Evolutionary conservation across 2,113 vertebrate genomes (phyloP), one percentile per base, ranked within the genome.

Genomic region (Nerophis ophidion): DNA sequence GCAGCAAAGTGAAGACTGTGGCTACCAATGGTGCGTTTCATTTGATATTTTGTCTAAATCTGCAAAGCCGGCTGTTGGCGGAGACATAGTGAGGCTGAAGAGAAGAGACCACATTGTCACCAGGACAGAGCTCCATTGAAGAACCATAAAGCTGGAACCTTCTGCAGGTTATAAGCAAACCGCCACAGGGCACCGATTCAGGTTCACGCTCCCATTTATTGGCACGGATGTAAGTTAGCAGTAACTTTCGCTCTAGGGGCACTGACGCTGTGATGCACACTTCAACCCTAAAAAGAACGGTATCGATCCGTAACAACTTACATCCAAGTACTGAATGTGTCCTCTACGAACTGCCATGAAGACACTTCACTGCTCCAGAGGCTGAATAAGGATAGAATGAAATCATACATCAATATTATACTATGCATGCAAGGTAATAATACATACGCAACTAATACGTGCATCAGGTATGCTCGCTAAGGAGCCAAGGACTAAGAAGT

Each of bases 331-430:
- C 82, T 88, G 88, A 84, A 79, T 85, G 86, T 91, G 87, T 87
- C 90, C 89, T 88, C 88, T 86, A 88, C 89, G 89, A 84, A 91
- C 84, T 89, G 90, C 90, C 90, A 91, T 91, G 87, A 87, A 91
- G 88, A 90, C 87, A 86, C 81, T 81, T 84, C 84, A 86, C 88
- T 86, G 88, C 86, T 90, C 86, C 84, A 70, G 67, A 79, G 76
- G 89, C 88, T 91, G 73, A 57, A 65, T 40, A 51, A 34, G 38
- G 38, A 38, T 56, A 38, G 38, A 40, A 56, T 42, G 54, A 42
- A 53, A 65, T 57, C 34, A 72, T 26, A 26, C 26, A 26, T 26
- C 26, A 26, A 26, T 26, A 26, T 26, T 26, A 26, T 26, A 26
- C 26, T 2, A 26, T 26, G 26, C 26, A 26, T 26, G 26, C 26